These are phyloP conservation scores for Drosophila monieri DNA, from an alignment of 2,888 invertebrate species.

Conservation along the genomic window DNA sequence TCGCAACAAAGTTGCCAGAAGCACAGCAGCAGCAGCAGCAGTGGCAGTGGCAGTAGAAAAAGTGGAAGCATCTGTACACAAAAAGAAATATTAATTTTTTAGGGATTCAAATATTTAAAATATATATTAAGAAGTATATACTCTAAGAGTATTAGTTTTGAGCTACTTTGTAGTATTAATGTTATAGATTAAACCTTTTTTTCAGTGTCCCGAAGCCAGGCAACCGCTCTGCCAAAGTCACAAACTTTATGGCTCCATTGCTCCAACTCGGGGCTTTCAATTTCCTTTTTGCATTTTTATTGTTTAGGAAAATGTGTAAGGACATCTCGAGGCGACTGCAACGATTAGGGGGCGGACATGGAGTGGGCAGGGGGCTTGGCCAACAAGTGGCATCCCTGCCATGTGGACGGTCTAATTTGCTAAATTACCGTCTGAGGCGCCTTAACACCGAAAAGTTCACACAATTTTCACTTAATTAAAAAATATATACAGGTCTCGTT, in stretches of 20 bases:
- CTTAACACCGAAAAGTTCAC: slow-evolving; percentile 25
- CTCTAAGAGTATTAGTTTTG: background rate
- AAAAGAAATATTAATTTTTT: background rate
- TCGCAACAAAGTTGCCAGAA: slow-evolving; percentile 59
- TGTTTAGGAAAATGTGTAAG: slow-evolving; percentile 41
- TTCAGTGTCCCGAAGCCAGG: slow-evolving; percentile 1
- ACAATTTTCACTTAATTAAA: slow-evolving; percentile 43
- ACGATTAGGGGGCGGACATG: background rate
- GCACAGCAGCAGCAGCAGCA: slow-evolving; percentile 23
- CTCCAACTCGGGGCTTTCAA: slow-evolving; percentile 56
- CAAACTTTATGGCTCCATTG: slow-evolving; percentile 54
- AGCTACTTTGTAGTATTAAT: background rate
- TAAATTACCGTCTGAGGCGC: slow-evolving; percentile 36
- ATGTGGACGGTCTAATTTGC: slow-evolving; percentile 41
- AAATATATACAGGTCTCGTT: slow-evolving; percentile 16
- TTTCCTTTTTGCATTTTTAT: slow-evolving; percentile 57
- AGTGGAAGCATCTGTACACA: background rate
- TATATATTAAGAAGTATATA: background rate
- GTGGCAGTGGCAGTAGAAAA: slow-evolving; percentile 11
- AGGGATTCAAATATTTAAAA: background rate
- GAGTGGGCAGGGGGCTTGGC: slow-evolving; percentile 18
- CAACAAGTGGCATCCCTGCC: slow-evolving; percentile 52
- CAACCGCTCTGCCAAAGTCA: slow-evolving; percentile 50
- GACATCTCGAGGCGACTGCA: slow-evolving; percentile 48
- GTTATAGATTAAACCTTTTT: background rate